These are phyloP conservation scores for Sapajus apella DNA, from an alignment of 2,113 vertebrate species.

Conservation along the genomic window DNA sequence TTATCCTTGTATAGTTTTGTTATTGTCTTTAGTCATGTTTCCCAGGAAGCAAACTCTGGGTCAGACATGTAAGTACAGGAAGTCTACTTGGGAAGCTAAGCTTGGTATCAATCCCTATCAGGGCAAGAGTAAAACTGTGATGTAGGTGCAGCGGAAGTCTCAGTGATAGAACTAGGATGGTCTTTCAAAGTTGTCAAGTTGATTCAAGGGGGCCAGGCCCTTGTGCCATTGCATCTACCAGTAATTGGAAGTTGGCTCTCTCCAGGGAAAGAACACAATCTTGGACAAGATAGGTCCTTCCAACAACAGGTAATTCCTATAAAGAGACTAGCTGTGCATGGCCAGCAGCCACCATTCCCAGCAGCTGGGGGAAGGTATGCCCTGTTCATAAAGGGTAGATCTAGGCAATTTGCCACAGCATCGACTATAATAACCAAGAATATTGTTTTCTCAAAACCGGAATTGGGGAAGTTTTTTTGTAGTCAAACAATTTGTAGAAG, in stretches of 20 bases:
- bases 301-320: background rate
- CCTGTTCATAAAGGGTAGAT: too few relatives aligned
- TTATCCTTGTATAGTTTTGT: background rate
- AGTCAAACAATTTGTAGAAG: background rate
- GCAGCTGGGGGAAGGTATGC: background rate
- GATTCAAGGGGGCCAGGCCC: background rate
- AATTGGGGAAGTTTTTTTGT: background rate
- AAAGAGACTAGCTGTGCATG: background rate
- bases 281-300: background rate
- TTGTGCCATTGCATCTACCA: background rate
- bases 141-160: background rate
- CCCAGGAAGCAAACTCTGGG: background rate
- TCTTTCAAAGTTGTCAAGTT: background rate
- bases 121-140: too few relatives aligned
- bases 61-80: background rate
- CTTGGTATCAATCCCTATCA: background rate
- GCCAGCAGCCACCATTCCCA: background rate
- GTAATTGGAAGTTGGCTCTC: background rate
- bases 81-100: background rate
- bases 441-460: background rate
- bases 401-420: background rate
- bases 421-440: background rate
- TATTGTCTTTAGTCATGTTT: background rate
- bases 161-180: background rate
- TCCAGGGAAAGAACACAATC: rapidly evolving